Evolutionary conservation across 2,113 vertebrate genomes (phyloP), one percentile per base, ranked within the genome.

Genomic region (Gallinago jamesoni): DNA sequence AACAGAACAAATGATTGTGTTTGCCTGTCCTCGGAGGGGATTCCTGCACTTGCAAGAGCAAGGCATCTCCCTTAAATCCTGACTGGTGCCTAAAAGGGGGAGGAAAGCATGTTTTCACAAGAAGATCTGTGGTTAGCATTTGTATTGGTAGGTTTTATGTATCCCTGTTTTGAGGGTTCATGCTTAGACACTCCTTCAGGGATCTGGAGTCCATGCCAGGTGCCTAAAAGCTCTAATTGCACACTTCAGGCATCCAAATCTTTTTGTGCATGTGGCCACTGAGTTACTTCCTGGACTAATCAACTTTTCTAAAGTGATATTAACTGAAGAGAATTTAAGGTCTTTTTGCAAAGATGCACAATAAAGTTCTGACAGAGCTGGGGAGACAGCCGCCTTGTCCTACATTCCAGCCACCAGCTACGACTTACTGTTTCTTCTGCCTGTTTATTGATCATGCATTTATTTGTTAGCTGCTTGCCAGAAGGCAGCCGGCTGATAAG

Each of bases 1-100:
- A 82, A 28, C 24, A 81, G 14, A 84, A n/a, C 20, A 43, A 47
- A 6, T 0, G 0, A 13, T 47, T 0, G 0, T 45, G 43, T 63
- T 57, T 91, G 48, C 33, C 16, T 43, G 3, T 24, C 27, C 47
- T 70, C 1, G 0, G 30, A 70, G 64, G 14, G 27, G 8, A 66
- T 57, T 80, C 31, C 19, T 30, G 45, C 14, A 39, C 74, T 57
- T 69, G 30, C 6, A 25, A 23, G 55, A 77, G 14, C 0, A 1
- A 81, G 8, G 14, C 18, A 48, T 81, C 9, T 11, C 27, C 12
- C 22, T 79, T 41, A 24, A 53, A 81, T 37, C 66, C 66, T 57
- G 21, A 6, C 20, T 43, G 19, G 22, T 82, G n/a, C 14, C 17
- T 31, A 20, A 67, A 20, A 85, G 3, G 6, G 57, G 14, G 21